Evolutionary conservation across 2,888 invertebrate species (phyloP).

Genomic region (Anoplius nigerrimus): DNA sequence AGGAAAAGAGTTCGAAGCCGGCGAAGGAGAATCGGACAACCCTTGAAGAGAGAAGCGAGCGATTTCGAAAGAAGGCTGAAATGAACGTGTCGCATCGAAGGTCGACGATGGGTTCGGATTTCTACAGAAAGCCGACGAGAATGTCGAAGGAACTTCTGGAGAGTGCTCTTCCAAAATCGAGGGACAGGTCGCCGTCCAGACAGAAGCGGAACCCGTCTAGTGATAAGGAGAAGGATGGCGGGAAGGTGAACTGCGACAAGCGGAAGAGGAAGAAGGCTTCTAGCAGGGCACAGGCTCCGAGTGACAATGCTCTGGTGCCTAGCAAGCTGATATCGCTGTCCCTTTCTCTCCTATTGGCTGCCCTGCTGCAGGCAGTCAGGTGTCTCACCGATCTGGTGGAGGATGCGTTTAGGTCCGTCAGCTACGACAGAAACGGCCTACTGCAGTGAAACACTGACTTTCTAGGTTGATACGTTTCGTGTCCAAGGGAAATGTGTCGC

Average conservation of each 20-base stretch:
- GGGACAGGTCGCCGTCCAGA: conserved; percentile 38
- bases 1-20: conserved; percentile 12
- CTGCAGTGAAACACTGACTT: conserved; percentile 42
- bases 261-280: conserved; percentile 59
- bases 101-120: conserved; percentile 30
- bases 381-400: conserved; percentile 80
- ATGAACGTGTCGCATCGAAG: conserved; percentile 52
- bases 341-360: conserved; percentile 79
- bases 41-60: conserved; percentile 57
- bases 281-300: conserved; percentile 41
- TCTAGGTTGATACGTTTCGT: not conserved
- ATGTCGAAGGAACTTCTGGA: conserved; percentile 14
- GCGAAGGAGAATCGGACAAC: conserved; percentile 40
- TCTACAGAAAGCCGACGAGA: conserved; percentile 26
- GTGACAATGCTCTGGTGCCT: conserved; percentile 66
- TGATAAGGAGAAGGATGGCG: conserved; percentile 30
- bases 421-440: conserved; percentile 60
- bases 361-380: conserved; percentile 80
- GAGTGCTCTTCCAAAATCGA: conserved; percentile 19
- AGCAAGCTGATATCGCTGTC: conserved; percentile 79
- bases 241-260: conserved; percentile 46
- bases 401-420: conserved; percentile 74
- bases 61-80: conserved; percentile 56
- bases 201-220: conserved; percentile 16
- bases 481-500: not conserved